Base-by-base conservation (phyloP, 2,797 vertebrate species). In the Martes flavigula region DNA sequence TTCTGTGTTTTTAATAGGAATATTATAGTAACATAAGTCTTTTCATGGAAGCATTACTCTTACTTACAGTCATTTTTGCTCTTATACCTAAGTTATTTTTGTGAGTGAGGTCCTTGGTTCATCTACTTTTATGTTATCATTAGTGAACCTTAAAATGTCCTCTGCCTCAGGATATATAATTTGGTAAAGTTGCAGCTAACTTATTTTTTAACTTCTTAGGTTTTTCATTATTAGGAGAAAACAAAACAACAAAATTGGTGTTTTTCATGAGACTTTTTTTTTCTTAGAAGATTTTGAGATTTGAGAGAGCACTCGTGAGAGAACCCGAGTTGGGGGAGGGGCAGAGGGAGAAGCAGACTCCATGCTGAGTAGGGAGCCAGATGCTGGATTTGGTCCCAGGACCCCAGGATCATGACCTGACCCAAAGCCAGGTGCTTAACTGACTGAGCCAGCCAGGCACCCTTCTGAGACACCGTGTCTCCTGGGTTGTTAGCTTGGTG, bases 1-100 rank as follows among this genome's bases (percentile, higher is more conserved):
- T 75, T 83, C 96, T 58, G 25, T 30, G 58, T 51, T 81, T 46
- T 86, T 87, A 86, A 48, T 38, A 51, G 64, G 73, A 81, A 85
- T 70, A 48, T 82, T 40, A 43, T 77, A 54, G 58, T 35, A 56
- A n/a, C 7, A 21, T n/a, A 43, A 66, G 70, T 14, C 54, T 66
- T 90, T 82, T 62, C 23, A 6, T 75, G 54, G 48, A 79, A 56
- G 9, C 25, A 10, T 46, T 35, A 40, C n/a, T 72, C 18, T 60
- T 88, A 85, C 68, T 92, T 15, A 86, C 17, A 60, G 14, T 58
- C 21, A 70, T 89, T 58, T 85, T 21, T 58, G 38, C 14, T 5
- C 13, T 66, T 86, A 18, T 13, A 38, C 10, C 35, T 60, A 46
- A 35, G 30, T 70, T 87, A 43, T 35, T 96, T 87, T 95, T 64